Evolutionary conservation across 2,113 vertebrate genomes (phyloP).

Genomic region (Neolamprologus modestus): DNA sequence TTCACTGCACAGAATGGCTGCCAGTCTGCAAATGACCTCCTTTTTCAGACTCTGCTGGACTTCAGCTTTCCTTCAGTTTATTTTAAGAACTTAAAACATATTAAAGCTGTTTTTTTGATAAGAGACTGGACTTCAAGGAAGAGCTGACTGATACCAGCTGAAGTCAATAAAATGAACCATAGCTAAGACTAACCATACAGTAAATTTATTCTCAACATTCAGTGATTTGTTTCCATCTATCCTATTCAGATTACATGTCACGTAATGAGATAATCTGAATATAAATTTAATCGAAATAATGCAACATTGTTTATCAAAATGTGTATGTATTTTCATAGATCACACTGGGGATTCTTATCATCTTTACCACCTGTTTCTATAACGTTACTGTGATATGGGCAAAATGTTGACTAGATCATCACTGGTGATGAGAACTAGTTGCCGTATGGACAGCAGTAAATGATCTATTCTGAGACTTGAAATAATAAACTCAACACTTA

Average conservation of each 20-base stretch:
- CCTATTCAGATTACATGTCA: background rate
- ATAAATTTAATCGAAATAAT: background rate
- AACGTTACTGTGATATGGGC: background rate
- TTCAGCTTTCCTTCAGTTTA: background rate
- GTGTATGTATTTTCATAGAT: background rate
- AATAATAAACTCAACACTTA: background rate
- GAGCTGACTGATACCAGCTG: background rate
- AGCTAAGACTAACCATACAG: background rate
- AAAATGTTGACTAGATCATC: background rate
- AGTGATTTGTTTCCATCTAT: background rate
- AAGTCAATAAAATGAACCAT: background rate
- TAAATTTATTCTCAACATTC: background rate
- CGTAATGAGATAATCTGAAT: background rate
- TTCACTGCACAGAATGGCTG: background rate
- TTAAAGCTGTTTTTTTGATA: background rate
- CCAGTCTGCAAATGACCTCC: constrained; percentile 26
- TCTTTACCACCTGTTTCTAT: background rate
- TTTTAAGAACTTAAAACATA: background rate
- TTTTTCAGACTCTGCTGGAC: background rate
- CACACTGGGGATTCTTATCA: background rate
- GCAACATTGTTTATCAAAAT: background rate
- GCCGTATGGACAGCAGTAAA: background rate
- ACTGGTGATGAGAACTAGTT: background rate
- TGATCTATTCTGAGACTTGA: background rate
- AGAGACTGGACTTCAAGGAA: background rate